Evolutionary conservation across 2,113 vertebrate species (phyloP).

Genomic region (Cisticola juncidis): DNA sequence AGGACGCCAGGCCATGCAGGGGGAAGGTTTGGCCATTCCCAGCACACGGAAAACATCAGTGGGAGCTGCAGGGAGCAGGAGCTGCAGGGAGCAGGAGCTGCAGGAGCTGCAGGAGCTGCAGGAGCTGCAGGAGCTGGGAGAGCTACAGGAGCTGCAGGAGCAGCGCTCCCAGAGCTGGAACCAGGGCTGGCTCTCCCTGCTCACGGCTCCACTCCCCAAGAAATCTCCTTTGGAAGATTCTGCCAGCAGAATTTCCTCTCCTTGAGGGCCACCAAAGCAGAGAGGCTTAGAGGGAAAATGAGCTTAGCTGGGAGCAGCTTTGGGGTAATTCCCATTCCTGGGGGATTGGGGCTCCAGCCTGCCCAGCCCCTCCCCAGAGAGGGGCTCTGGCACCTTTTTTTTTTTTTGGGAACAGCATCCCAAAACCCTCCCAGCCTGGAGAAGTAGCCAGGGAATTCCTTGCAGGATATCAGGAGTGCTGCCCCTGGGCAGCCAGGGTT

Average conservation of each 20-base stretch:
- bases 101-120: no score
- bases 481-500: neutral
- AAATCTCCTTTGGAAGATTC: neutral
- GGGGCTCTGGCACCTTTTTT: neutral
- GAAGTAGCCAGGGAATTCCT: neutral
- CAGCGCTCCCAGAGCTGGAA: neutral
- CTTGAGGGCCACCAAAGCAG: neutral
- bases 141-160: neutral
- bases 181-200: neutral
- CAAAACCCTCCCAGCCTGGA: neutral
- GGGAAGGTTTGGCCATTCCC: conserved; percentile 48
- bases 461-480: neutral
- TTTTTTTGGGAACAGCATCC: neutral
- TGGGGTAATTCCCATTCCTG: neutral
- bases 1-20: neutral
- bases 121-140: no score
- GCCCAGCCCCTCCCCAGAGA: fast-evolving
- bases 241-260: neutral
- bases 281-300: neutral
- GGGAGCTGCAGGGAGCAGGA: neutral
- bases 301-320: neutral
- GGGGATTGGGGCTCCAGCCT: neutral
- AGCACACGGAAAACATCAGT: neutral
- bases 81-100: no score
- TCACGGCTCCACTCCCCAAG: fast-evolving